Evolutionary conservation across 2,113 vertebrate species (phyloP).

Genomic region (Bubalus kerabau): DNA sequence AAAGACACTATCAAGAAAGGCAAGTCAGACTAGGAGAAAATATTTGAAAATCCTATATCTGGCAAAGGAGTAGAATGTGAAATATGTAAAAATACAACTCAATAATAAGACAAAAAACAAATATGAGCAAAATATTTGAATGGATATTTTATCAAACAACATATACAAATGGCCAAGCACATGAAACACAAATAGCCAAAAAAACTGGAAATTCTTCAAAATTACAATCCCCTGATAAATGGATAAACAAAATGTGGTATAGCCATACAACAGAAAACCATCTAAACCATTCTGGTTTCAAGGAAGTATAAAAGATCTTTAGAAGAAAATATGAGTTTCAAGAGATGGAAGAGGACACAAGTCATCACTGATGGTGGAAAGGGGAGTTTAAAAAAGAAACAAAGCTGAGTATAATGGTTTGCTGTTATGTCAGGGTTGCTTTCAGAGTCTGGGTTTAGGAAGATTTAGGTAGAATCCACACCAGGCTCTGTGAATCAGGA

Average conservation of each 20-base stretch:
- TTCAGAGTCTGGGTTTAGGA: neutral
- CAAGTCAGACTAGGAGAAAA: neutral
- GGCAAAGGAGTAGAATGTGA: neutral
- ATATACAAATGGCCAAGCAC: neutral
- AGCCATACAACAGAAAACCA: neutral
- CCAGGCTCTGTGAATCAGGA: neutral
- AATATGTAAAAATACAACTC: neutral
- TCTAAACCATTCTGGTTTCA: neutral
- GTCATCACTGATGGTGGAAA: no score
- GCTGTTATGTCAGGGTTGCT: neutral
- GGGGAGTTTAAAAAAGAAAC: neutral
- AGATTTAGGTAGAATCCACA: no score
- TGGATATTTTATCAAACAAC: neutral
- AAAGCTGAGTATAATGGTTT: neutral
- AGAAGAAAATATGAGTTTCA: neutral
- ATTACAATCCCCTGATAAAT: no score
- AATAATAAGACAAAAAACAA: neutral
- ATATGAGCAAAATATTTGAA: neutral
- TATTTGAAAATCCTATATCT: neutral
- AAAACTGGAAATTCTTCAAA: neutral
- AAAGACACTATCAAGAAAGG: neutral
- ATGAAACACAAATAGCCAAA: neutral
- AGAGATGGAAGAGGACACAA: neutral
- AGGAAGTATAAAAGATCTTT: neutral
- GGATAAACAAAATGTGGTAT: neutral